Evolutionary conservation across 2,888 invertebrate species (phyloP).

Genomic region (Macrophya annulata): DNA sequence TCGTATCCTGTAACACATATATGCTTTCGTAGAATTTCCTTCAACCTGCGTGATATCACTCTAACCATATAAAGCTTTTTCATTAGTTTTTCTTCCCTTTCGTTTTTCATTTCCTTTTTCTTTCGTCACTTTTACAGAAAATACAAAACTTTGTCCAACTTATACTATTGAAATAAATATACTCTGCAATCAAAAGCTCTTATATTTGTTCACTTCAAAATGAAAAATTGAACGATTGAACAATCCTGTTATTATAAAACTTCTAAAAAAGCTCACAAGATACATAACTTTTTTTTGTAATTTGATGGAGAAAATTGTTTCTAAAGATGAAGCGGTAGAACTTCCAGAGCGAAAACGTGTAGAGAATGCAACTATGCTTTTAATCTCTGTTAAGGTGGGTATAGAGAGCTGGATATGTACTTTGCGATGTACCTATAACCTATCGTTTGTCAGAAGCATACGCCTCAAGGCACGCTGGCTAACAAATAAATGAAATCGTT

Average conservation of each 20-base stretch:
- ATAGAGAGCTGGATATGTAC: not conserved
- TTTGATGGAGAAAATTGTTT: not conserved
- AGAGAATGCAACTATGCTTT: not conserved
- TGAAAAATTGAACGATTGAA: not conserved
- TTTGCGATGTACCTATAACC: not conserved
- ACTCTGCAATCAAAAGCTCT: not conserved
- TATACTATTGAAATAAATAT: not conserved
- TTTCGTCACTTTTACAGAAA: not conserved
- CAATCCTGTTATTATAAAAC: too few species aligned
- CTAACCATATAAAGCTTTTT: not conserved
- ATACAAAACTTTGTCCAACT: not conserved
- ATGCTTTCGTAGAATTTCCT: not conserved
- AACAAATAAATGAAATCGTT: conserved; percentile 21
- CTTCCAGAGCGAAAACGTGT: not conserved
- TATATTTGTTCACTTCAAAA: not conserved
- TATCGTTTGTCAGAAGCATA: not conserved
- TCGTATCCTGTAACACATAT: not conserved
- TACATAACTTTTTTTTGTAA: too few species aligned
- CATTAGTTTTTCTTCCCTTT: not conserved
- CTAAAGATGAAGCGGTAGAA: not conserved
- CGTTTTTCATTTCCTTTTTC: not conserved
- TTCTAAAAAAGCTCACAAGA: not conserved
- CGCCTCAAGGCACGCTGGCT: not conserved
- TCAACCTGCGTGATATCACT: not conserved
- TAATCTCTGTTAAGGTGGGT: not conserved